These are phyloP conservation scores for Euwallacea similis DNA, from an alignment of 1,140 invertebrate species.

Conservation along the genomic window DNA sequence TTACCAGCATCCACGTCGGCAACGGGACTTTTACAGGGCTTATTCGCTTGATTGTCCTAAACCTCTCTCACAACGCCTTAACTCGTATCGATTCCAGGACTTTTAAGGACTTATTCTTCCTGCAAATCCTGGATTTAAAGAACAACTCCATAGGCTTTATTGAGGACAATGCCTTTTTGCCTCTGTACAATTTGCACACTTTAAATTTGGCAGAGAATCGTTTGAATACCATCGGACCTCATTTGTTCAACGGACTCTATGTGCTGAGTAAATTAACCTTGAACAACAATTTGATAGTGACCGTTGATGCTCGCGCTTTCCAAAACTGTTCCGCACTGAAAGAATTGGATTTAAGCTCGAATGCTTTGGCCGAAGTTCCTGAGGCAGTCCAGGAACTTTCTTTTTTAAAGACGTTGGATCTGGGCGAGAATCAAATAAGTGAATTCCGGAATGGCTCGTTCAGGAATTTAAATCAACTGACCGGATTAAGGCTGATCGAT, in stretches of 20 bases:
- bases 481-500: constrained; percentile 79
- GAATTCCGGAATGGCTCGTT: constrained; percentile 80
- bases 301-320: constrained; percentile 80
- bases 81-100: constrained; percentile 79
- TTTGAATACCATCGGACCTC: constrained; percentile 76
- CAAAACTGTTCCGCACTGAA: constrained; percentile 88
- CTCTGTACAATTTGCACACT: constrained; percentile 83
- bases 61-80: constrained; percentile 81
- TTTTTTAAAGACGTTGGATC: constrained; percentile 81
- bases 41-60: constrained; percentile 80
- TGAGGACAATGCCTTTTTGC: constrained; percentile 83
- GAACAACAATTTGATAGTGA: constrained; percentile 81
- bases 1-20: constrained; percentile 80
- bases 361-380: constrained; percentile 78
- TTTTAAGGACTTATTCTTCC: constrained; percentile 83
- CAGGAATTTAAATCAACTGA: constrained; percentile 79
- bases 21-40: constrained; percentile 81
- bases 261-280: constrained; percentile 81
- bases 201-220: constrained; percentile 84
- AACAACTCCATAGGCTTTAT: constrained; percentile 87
- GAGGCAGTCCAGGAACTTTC: constrained; percentile 78
- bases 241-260: constrained; percentile 82
- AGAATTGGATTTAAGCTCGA: constrained; percentile 85
- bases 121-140: constrained; percentile 84
- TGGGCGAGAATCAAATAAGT: constrained; percentile 84